Conservation (phyloP, 2,797 vertebrate genomes). For the Megalops cyprinoides region DNA sequence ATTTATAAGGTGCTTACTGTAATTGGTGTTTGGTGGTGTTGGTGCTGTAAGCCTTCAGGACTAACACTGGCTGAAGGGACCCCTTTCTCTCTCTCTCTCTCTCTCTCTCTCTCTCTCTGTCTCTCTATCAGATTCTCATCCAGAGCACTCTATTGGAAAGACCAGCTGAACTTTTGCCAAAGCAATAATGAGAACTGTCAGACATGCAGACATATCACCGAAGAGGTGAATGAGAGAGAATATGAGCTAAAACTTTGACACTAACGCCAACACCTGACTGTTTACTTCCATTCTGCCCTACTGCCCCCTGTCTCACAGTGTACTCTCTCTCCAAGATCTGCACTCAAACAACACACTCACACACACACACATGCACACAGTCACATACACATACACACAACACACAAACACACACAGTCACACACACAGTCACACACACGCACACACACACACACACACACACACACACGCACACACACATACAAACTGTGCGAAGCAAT, state of each 20-base stretch:
- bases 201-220: conserved; percentile 2
- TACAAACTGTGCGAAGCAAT: too few relatives aligned
- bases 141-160: neutral
- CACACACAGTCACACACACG: neutral
- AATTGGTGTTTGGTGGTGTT: too few relatives aligned
- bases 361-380: neutral
- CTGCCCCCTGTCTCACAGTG: neutral
- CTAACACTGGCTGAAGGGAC: too few relatives aligned
- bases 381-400: neutral
- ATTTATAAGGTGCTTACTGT: too few relatives aligned
- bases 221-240: neutral
- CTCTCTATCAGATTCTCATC: neutral
- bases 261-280: neutral
- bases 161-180: conserved; percentile 17
- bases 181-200: conserved; percentile 28
- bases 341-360: neutral
- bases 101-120: neutral
- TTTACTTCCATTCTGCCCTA: neutral
- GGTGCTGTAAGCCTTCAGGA: too few relatives aligned
- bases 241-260: conserved; percentile 14
- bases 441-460: too few relatives aligned
- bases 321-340: neutral
- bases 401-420: neutral
- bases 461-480: neutral
- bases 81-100: too few relatives aligned